Evolutionary conservation across 2,888 invertebrate species (phyloP).

Genomic region (Rhagophthalmus giganteus): DNA sequence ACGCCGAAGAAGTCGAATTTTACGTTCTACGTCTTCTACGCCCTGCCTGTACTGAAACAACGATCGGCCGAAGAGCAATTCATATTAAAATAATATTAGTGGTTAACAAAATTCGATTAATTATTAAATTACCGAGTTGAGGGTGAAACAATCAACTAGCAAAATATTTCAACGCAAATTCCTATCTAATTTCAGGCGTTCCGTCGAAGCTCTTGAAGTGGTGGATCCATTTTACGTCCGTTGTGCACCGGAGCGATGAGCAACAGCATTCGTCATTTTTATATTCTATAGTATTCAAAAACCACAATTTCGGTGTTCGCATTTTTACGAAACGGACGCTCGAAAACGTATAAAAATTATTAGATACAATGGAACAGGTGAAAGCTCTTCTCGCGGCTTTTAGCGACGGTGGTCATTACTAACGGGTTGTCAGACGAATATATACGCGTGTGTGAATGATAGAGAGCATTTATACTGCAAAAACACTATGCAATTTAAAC

Average conservation of each 20-base stretch:
- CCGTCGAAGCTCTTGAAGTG: constrained; percentile 10
- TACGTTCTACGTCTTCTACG: no score
- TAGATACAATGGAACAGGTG: not conserved
- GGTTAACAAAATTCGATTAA: no score
- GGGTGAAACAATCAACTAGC: no score
- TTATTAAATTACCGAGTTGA: no score
- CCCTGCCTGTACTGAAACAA: no score
- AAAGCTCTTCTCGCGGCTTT: not conserved
- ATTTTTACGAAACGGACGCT: constrained; percentile 8
- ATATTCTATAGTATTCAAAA: constrained; percentile 18
- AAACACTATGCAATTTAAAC: constrained; percentile 28
- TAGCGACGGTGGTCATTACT: constrained; percentile 8
- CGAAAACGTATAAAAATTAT: constrained; percentile 1
- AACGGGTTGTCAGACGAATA: constrained; percentile 10
- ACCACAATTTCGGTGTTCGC: constrained; percentile 11
- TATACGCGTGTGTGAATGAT: constrained; percentile 18
- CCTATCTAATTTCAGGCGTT: constrained; percentile 10
- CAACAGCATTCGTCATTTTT: constrained; percentile 32
- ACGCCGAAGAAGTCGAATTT: no score
- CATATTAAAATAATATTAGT: no score
- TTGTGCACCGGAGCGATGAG: constrained; percentile 11
- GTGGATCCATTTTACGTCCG: constrained; percentile 17
- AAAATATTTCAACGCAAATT: no score
- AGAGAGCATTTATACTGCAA: constrained; percentile 22
- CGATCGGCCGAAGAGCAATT: no score